Evolutionary conservation across 2,888 invertebrate genomes (phyloP), one percentile per base, ranked within the genome.

Genomic region (Drymonia ruficornis): DNA sequence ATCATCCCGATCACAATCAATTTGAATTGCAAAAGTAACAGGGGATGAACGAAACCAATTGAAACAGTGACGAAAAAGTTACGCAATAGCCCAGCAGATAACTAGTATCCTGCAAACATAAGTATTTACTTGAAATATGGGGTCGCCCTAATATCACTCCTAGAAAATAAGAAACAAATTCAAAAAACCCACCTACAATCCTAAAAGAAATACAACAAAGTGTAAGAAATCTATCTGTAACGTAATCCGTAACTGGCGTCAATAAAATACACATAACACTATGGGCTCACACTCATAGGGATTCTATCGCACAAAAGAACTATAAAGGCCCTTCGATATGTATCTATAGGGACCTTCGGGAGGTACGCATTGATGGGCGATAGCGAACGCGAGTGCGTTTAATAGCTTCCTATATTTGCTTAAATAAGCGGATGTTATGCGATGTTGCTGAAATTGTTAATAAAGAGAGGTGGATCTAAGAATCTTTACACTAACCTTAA

Each of bases 241-340:
- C 55, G 66, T 64, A 67, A 71, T 63, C 55, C 63, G 50, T 49
- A 56, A 63, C 53, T 55, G 57, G 48, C 65, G 68, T 65, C 74
- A 73, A 74, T 74, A 73, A 70, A 70, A 63, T 58, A 61, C 63
- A 64, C 63, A 67, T 67, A 70, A 71, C 55, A 56, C 51, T 51
- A 48, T 54, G 54, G 56, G 54, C 58, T 43, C 48, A 36, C 62
- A 66, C 62, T 68, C 61, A 52, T 56, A 63, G 64, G 69, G 67
- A 63, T 68, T 63, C 59, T 63, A 61, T 66, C 61, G 63, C 56
- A 70, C 74, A 75, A 74, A 73, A 61, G 65, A 62, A 67, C 68
- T 66, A 66, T 71, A 66, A 63, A 64, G 45, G 51, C 55, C 66
- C 60, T 59, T 52, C 63, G 75, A 74, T 72, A 69, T 68, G 63